These are phyloP conservation scores for Philonicus albiceps DNA, from an alignment of 2,888 invertebrate genomes.

Conservation along the genomic window DNA sequence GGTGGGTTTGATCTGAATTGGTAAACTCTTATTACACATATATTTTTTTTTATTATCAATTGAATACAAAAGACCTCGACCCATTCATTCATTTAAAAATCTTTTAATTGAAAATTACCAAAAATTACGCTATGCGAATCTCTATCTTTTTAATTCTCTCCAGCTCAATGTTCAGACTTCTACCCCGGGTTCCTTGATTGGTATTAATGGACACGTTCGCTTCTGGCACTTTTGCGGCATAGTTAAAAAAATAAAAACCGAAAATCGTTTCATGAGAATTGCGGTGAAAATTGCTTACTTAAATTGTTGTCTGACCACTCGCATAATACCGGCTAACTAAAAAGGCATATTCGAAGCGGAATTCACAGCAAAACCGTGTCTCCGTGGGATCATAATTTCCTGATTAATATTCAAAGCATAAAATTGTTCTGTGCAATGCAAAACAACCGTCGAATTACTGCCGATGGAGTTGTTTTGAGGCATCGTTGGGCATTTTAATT, in stretches of 20 bases:
- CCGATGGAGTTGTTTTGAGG: not conserved
- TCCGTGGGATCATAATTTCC: not conserved
- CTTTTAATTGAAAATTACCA: not conserved
- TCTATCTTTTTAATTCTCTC: not conserved
- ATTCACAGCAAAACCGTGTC: not conserved
- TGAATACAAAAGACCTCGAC: not conserved
- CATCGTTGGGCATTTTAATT: slow-evolving; percentile 3
- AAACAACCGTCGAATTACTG: not conserved
- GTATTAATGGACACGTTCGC: not conserved
- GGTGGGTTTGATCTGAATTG: not conserved
- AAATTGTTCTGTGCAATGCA: not conserved
- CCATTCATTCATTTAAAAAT: not conserved
- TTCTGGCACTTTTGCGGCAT: not conserved
- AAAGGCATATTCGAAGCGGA: not conserved
- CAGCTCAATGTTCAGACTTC: not conserved
- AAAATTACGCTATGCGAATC: not conserved
- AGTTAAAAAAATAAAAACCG: not conserved
- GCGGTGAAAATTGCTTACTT: not conserved
- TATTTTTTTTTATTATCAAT: not conserved
- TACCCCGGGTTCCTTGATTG: not conserved
- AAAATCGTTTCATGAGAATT: not conserved
- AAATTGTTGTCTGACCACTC: not conserved
- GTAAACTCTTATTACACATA: not conserved
- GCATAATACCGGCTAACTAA: not conserved
- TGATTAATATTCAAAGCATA: slow-evolving; percentile 1